These are phyloP conservation scores for Acanthochromis polyacanthus DNA, from an alignment of 2,113 vertebrate species.

Conservation along the genomic window DNA sequence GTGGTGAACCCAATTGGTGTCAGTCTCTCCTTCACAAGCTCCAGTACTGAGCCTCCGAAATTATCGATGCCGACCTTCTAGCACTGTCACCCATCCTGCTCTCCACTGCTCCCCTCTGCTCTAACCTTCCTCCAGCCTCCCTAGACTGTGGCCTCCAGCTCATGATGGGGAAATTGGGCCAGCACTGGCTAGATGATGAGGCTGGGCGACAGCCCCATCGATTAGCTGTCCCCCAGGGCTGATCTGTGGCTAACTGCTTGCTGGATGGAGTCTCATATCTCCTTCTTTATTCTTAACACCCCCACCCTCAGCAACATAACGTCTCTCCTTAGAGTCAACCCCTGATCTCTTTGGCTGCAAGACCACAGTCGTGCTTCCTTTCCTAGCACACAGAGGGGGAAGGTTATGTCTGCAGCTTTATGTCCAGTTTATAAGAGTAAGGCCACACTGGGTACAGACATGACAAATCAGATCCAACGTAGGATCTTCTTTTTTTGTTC, in stretches of 20 bases:
- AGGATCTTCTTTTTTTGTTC: conserved; percentile 57
- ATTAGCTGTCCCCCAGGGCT: conserved; percentile 86
- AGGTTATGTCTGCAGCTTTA: conserved; percentile 56
- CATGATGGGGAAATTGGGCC: conserved; percentile 80
- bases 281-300: conserved; percentile 54
- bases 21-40: conserved; percentile 44
- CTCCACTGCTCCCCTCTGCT: conserved; percentile 44
- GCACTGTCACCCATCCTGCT: conserved; percentile 62
- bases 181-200: conserved; percentile 80
- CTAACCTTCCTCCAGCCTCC: conserved; percentile 60
- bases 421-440: conserved; percentile 60
- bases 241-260: conserved; percentile 83
- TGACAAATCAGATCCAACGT: conserved; percentile 53
- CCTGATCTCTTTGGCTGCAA: conserved; percentile 2
- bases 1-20: conserved; percentile 68
- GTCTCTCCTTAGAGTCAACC: conserved; percentile 35
- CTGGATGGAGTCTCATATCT: conserved; percentile 75
- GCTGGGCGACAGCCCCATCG: conserved; percentile 84
- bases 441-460: conserved; percentile 57
- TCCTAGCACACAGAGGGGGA: conserved; percentile 29
- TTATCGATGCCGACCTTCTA: conserved; percentile 74
- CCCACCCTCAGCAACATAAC: conserved; percentile 21
- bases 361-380: conserved; percentile 13
- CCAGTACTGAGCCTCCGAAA: conserved; percentile 41
- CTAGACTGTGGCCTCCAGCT: conserved; percentile 70